Evolutionary conservation across 2,797 vertebrate species (phyloP).

Genomic region (Falco berigora): DNA sequence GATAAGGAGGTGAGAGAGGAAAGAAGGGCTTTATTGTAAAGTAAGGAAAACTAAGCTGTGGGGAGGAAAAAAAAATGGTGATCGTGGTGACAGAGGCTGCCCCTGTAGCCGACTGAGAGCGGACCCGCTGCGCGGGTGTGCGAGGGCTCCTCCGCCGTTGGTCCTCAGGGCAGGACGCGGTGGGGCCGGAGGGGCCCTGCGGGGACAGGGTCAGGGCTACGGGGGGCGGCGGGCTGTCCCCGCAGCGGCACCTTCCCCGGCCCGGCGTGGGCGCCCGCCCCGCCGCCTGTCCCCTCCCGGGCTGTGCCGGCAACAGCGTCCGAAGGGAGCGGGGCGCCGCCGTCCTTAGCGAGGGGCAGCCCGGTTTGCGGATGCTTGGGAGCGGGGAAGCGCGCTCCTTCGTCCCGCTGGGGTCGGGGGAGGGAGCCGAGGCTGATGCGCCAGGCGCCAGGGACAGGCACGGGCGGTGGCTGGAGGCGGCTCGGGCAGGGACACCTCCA

Average conservation of each 20-base stretch:
- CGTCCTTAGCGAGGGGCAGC: background rate
- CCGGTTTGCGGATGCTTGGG: background rate
- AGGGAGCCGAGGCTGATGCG: background rate
- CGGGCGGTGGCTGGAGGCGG: background rate
- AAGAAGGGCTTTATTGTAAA: slow-evolving; percentile 4
- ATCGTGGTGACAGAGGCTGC: background rate
- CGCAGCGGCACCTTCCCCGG: background rate
- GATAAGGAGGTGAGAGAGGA: background rate
- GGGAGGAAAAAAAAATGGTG: background rate
- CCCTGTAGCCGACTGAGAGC: background rate
- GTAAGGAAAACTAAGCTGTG: background rate
- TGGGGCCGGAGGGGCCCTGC: background rate
- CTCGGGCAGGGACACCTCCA: background rate
- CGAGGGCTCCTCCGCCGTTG: background rate
- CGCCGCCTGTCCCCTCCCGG: background rate
- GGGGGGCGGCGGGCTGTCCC: background rate
- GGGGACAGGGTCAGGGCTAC: background rate
- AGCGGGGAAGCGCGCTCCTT: background rate
- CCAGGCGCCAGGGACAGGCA: background rate
- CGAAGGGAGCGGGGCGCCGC: background rate
- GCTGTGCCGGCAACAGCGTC: background rate
- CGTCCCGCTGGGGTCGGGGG: background rate
- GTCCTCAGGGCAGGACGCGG: background rate
- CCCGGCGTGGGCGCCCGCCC: background rate
- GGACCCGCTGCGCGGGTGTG: background rate